Conservation (phyloP, 2,113 vertebrate genomes). For the Laticauda laticaudata region DNA sequence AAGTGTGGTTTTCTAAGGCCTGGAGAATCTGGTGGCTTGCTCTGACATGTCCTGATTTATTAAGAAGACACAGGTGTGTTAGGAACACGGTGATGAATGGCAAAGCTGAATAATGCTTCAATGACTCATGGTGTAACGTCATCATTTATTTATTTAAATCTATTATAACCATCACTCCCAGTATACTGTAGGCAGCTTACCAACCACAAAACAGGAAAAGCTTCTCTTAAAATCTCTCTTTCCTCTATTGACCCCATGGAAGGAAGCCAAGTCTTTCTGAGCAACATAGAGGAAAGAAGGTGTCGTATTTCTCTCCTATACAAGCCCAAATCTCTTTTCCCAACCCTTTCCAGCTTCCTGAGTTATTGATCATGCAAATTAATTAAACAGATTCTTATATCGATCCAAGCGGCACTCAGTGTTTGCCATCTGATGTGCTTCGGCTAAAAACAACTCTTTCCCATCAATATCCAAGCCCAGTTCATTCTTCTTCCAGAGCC, state of each 20-base stretch:
- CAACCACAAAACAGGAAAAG: background rate
- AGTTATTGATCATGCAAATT: slow-evolving; percentile 61
- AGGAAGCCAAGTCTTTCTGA: background rate
- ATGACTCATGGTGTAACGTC: background rate
- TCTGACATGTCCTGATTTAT: background rate
- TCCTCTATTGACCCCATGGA: background rate
- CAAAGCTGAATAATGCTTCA: background rate
- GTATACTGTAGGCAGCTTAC: background rate
- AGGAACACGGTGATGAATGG: background rate
- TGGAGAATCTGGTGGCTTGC: background rate
- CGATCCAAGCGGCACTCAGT: slow-evolving; percentile 45
- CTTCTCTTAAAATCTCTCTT: background rate
- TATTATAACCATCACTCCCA: background rate
- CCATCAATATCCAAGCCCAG: slow-evolving; percentile 47
- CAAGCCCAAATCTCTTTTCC: slow-evolving; percentile 32
- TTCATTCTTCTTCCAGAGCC: slow-evolving; percentile 34
- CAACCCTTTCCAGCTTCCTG: slow-evolving; percentile 41
- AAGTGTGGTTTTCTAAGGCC: background rate
- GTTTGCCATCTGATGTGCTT: slow-evolving; percentile 57
- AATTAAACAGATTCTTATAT: slow-evolving; percentile 64
- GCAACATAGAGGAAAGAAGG: background rate
- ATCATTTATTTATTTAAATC: background rate
- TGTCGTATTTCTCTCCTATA: background rate
- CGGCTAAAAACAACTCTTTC: slow-evolving; percentile 48
- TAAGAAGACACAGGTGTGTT: background rate